Evolutionary conservation across 2,888 invertebrate species (phyloP), one percentile per base, ranked within the genome.

Genomic region (Rhaphigaster nebulosa): DNA sequence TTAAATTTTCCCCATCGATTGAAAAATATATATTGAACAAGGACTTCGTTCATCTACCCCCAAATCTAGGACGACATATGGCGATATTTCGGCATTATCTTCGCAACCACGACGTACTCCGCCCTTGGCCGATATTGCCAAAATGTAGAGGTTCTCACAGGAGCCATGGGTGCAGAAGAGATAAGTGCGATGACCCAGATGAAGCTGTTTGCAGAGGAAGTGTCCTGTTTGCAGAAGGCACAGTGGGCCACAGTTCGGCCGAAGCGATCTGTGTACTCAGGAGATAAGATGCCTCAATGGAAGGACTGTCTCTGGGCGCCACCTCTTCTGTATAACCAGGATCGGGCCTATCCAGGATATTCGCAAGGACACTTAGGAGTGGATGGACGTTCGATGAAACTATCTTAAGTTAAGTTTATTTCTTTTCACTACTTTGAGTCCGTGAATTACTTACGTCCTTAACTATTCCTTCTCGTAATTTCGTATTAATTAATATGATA

Each of bases 101-200:
- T 20, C 8, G 4, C 34, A 34, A 70, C 3, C 15, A 70, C 34
- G 70, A 70, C 34, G 34, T 38, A 70, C 20, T 38, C 20, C 70
- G 34, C 8, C 70, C 70, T 70, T 70, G 70, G 18, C 34, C 70
- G 34, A 70, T 20, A 20, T 70, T 70, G 70, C 70, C 70, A 70
- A 70, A 70, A 70, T 0, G 29, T 29, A 29, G 65, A 29, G 65
- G 70, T 70, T 70, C 70, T 70, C 70, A 70, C 70, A 70, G 70
- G 34, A 70, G 70, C 34, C 34, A 34, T 29, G 34, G 29, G 0
- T 2, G 65, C 29, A 29, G 65, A 29, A 65, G 34, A 29, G 70
- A 70, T 70, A 70, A 70, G 70, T 70, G 20, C 70, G 70, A 70
- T 70, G 70, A 70, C 70, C 70, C 70, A 70, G 34, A 70, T 20